A percentile compares a stretch with the other conserved stretches of the same genome.
These are phyloP conservation scores for Charaxes varanes DNA, from an alignment of 1,140 invertebrate species.

Conservation along the genomic window DNA sequence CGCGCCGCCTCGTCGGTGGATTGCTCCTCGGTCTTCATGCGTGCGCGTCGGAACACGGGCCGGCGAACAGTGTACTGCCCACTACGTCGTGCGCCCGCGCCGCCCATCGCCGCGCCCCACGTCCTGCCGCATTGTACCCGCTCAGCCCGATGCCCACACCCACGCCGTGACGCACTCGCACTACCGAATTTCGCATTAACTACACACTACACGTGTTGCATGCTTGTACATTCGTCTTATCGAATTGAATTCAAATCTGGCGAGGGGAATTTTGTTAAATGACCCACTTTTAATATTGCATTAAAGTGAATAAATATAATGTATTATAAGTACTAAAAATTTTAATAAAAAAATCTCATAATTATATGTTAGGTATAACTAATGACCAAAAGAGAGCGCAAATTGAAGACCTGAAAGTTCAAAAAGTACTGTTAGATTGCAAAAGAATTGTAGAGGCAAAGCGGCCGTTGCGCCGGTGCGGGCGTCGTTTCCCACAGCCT, in stretches of 20 bases:
- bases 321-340: no score
- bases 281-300: no score
- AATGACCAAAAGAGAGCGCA: no score
- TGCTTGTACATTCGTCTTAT: no score
- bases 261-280: no score
- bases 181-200: neutral
- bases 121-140: slow-evolving; percentile 24
- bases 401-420: no score
- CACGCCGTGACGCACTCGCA: slow-evolving; percentile 14
- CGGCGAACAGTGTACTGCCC: slow-evolving; percentile 40
- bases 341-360: no score
- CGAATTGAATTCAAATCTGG: no score
- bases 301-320: no score
- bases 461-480: slow-evolving; percentile 37
- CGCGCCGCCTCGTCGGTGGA: slow-evolving; percentile 56
- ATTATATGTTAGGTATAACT: no score
- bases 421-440: neutral
- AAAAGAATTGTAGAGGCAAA: neutral
- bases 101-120: slow-evolving; percentile 27
- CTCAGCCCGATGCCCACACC: slow-evolving; percentile 23
- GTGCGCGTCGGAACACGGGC: slow-evolving; percentile 46
- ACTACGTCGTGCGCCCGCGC: slow-evolving; percentile 31
- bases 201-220: no score
- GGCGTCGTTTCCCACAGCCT: slow-evolving; percentile 34
- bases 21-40: slow-evolving; percentile 68